phyloP scores from a whole-genome alignment of 2,797 vertebrate genomes.

The Mormyrus hasselquistii region DNA sequence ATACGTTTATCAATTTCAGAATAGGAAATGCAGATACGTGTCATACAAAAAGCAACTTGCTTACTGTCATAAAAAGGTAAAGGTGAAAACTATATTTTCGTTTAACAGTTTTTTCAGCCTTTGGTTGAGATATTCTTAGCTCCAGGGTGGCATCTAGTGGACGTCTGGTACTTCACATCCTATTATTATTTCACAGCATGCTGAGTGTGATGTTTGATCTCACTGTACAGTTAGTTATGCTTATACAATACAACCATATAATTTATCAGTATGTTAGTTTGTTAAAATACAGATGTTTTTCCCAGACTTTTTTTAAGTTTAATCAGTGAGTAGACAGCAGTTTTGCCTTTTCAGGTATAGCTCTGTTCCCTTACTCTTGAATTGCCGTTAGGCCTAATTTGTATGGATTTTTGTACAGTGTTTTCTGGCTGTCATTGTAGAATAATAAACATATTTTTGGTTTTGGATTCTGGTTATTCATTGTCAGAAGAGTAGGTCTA shows the following conservation, averaged over 20 bases:
- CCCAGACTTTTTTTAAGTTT: background rate
- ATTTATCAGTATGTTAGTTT: background rate
- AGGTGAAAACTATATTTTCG: background rate
- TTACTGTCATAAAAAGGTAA: background rate
- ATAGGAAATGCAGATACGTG: background rate
- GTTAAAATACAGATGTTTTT: background rate
- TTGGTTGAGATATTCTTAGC: background rate
- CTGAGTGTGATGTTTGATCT: background rate
- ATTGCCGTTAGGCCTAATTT: background rate
- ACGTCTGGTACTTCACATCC: background rate
- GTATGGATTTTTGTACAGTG: constrained; percentile 7
- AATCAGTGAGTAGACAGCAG: background rate
- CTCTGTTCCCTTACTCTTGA: background rate
- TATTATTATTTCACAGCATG: background rate
- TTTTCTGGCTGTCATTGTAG: background rate
- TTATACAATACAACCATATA: background rate
- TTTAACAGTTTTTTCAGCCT: background rate
- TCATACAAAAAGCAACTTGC: background rate
- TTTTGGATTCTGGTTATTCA: background rate
- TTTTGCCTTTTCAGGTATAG: background rate
- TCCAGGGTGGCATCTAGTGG: background rate
- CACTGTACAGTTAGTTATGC: background rate
- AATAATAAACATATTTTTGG: constrained; percentile 17
- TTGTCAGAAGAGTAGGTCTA: background rate
- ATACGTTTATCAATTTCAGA: background rate